Conservation (phyloP, 2,888 invertebrate genomes). For the Oasisia sp. region DNA sequence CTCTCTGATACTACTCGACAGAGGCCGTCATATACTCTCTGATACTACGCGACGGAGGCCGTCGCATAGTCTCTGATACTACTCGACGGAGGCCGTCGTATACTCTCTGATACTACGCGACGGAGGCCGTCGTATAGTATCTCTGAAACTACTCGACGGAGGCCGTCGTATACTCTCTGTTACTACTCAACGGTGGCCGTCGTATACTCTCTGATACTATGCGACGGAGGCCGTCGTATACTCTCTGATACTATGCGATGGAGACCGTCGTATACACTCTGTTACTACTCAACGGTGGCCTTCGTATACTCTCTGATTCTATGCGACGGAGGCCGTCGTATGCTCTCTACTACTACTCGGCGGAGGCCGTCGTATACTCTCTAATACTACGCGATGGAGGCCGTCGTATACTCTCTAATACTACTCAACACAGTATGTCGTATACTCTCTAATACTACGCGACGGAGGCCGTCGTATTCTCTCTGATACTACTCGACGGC, state of each 20-base stretch:
- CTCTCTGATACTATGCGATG: neutral
- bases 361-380: too few relatives aligned
- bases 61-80: neutral
- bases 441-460: neutral
- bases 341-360: neutral
- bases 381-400: neutral
- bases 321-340: neutral
- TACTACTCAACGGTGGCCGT: too few relatives aligned
- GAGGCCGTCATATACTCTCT: neutral
- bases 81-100: neutral
- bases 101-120: neutral
- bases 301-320: neutral
- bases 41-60: neutral
- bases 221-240: neutral
- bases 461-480: too few relatives aligned
- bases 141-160: neutral
- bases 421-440: too few relatives aligned
- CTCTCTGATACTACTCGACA: neutral
- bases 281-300: neutral
- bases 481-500: neutral
- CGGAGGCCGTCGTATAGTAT: neutral
- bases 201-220: neutral
- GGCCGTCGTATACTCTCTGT: neutral
- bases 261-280: too few relatives aligned
- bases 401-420: neutral